Base-by-base conservation (phyloP, 2,888 invertebrate genomes). In the Ectemnius cavifrons region DNA sequence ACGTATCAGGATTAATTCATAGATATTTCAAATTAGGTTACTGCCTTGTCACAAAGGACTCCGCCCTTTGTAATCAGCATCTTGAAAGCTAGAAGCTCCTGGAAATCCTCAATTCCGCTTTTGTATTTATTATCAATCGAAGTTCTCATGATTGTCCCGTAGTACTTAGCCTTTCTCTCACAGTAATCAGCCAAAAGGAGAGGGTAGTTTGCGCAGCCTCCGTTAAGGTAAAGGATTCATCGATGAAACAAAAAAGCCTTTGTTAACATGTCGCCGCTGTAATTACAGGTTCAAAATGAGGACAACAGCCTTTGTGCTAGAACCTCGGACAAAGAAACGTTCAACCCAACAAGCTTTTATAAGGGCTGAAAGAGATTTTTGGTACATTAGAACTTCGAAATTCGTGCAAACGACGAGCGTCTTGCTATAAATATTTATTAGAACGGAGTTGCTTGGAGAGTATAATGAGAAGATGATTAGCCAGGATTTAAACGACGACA, bases 371-470 rank as follows among this genome's bases (percentile, higher is more conserved):
- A 37, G 37, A 1, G 2, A 37, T 11, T 11, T 37, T 37, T 37
- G 37, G 11, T 37, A 4, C 1, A 11, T 8, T 37, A 8, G 37
- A 37, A 37, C 8, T 37, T 37, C 37, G 8, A 2, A 37, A 37
- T 11, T 37, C 37, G 28, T 1, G 8, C 28, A 37, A 37, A 8
- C 28, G 28, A 8, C 28, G 28, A 37, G 3, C 8, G 0, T 6
- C 37, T 37, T 11, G 37, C 37, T 37, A 11, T 11, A 37, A 37
- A 37, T 37, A 11, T 37, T 37, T 37, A 37, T 80, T 81, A 78
- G 75, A 75, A 63, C 61, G 27, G 62, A 63, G 67, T 70, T 71
- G 67, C 72, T 27, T 52, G 63, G n/a, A 52, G 13, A 52, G 52
- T 14, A 2, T n/a, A 14, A 13, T 52, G 16, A 14, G 8, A 14